Evolutionary conservation across 2,888 invertebrate genomes (phyloP), one percentile per base, ranked within the genome.

Genomic region (Opisthograptis luteolata): DNA sequence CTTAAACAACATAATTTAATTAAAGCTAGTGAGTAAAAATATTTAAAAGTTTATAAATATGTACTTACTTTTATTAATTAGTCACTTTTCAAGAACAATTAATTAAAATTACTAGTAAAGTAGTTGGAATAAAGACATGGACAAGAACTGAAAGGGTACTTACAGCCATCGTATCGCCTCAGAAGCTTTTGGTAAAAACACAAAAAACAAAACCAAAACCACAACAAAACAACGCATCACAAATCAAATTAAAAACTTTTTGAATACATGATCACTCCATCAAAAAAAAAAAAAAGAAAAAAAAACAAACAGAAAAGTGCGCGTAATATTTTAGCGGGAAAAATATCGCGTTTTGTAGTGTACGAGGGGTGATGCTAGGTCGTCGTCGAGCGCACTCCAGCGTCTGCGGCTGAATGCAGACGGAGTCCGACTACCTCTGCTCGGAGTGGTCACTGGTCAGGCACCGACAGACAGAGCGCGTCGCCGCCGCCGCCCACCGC

Each of bases 91-190:
- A n/a, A n/a, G n/a, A n/a, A n/a, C 2, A 17, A 17, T 2, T 5
- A 17, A 5, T 17, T 17, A 17, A 17, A 17, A 17, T 17, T 17
- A 17, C n/a, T n/a, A 20, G 20, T 5, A 7, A 5, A 10, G 3
- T 12, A n/a, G n/a, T n/a, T n/a, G n/a, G n/a, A n/a, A n/a, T 27
- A 12, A 12, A 27, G 12, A n/a, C 12, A 12, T n/a, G 14, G 2
- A 24, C 1, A n/a, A 24, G 8, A 12, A 15, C 1, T 5, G 0
- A 15, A 24, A 49, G 30, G 42, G 39, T 85, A 90, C 90, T 89
- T 79, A 89, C 89, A 89, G 69, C 90, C 90, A 90, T 81, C 89
- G 84, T 70, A 90, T 89, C 65, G 84, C 89, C 68, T 87, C 76
- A 39, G 82, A 73, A 5, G 86, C 79, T 66, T 76, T 79, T 53